A percentile compares a stretch with the other conserved stretches of the same genome.
Evolutionary conservation across 2,888 invertebrate species (phyloP).

Genomic region (Leptinotarsa juncta): DNA sequence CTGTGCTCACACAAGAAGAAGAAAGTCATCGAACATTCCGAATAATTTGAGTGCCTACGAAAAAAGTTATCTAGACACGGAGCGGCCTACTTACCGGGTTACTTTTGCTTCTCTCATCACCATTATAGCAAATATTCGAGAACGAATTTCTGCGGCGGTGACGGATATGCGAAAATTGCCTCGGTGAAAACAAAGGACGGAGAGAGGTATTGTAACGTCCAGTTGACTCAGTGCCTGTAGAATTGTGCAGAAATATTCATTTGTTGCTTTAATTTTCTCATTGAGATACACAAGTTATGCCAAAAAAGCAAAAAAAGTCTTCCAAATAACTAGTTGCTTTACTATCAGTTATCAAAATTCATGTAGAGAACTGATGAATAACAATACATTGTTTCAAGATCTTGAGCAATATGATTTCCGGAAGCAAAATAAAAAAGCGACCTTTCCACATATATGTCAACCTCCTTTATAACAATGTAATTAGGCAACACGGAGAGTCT

Average conservation of each 20-base stretch:
- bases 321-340: too few relatives aligned
- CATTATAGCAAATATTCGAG: constrained; percentile 19
- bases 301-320: too few relatives aligned
- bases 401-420: too few relatives aligned
- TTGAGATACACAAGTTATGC: too few relatives aligned
- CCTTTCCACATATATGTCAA: too few relatives aligned
- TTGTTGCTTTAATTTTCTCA: neutral
- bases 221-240: neutral
- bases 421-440: too few relatives aligned
- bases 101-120: constrained; percentile 30
- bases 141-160: neutral
- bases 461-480: too few relatives aligned
- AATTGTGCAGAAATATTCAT: neutral
- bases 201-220: neutral
- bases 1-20: constrained; percentile 37
- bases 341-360: too few relatives aligned
- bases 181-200: neutral
- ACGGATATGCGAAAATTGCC: too few relatives aligned
- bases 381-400: too few relatives aligned
- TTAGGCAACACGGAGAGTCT: too few relatives aligned
- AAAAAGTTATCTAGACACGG: constrained; percentile 46
- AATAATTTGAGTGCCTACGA: constrained; percentile 45
- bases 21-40: constrained; percentile 46
- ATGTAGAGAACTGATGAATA: too few relatives aligned
- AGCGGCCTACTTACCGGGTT: constrained; percentile 40